A percentile compares a stretch with the other conserved stretches of the same genome.
phyloP scores from a whole-genome alignment of 2,797 vertebrate species.

The Cyprinodon diabolis region DNA sequence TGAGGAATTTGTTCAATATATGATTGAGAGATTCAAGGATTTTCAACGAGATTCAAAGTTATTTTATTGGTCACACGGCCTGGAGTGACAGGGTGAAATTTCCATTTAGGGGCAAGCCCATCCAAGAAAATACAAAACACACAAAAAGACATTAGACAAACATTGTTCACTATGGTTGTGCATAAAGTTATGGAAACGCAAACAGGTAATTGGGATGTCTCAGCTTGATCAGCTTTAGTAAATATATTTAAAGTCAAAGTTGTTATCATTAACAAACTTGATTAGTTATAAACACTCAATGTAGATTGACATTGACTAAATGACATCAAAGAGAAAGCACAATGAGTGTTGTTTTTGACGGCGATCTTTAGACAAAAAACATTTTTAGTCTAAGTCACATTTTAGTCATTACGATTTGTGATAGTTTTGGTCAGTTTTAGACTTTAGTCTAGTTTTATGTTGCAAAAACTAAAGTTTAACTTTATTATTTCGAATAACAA shows the following conservation, averaged over 20 bases:
- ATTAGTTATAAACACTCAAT: slow-evolving; percentile 6
- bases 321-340: neutral
- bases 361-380: neutral
- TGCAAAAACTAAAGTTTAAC: too few relatives aligned
- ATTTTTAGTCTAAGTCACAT: neutral
- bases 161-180: slow-evolving; percentile 44
- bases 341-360: neutral
- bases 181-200: slow-evolving; percentile 45
- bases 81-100: too few relatives aligned
- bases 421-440: too few relatives aligned
- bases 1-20: slow-evolving; percentile 40
- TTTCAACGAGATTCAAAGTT: too few relatives aligned
- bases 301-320: slow-evolving; percentile 5
- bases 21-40: neutral
- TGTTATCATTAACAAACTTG: slow-evolving; percentile 33
- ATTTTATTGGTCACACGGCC: too few relatives aligned
- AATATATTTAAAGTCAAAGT: slow-evolving; percentile 34
- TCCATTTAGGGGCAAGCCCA: too few relatives aligned
- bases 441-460: too few relatives aligned
- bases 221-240: slow-evolving; percentile 14
- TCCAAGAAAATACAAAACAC: slow-evolving; percentile 21
- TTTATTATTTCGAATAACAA: too few relatives aligned
- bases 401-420: neutral
- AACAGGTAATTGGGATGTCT: slow-evolving; percentile 61
- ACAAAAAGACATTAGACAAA: slow-evolving; percentile 19